These are phyloP conservation scores for Craterocephalus amniculus DNA, from an alignment of 2,797 vertebrate species.

Conservation along the genomic window DNA sequence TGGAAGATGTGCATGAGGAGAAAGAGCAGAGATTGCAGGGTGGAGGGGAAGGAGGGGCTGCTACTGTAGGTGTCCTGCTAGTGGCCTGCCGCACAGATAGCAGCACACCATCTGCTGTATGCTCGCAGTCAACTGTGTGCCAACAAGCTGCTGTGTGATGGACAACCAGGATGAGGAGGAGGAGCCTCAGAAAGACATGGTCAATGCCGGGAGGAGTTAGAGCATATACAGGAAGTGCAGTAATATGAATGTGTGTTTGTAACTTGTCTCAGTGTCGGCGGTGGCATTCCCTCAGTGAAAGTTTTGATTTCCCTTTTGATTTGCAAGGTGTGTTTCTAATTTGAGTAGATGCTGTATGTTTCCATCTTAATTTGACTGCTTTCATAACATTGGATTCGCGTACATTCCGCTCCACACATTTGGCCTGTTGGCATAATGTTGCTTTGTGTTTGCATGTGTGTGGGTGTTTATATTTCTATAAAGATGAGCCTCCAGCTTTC, in stretches of 20 bases:
- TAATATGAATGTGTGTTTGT: slow-evolving; percentile 41
- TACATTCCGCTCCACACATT: slow-evolving; percentile 72
- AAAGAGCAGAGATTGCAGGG: slow-evolving; percentile 44
- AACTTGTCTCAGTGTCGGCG: slow-evolving; percentile 34
- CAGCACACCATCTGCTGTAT: slow-evolving; percentile 81
- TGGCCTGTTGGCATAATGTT: slow-evolving; percentile 62
- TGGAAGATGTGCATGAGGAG: slow-evolving; percentile 49
- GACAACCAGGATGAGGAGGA: slow-evolving; percentile 58
- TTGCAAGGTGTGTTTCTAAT: slow-evolving; percentile 73
- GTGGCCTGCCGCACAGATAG: slow-evolving; percentile 76
- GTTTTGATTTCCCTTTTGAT: slow-evolving; percentile 68
- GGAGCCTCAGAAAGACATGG: slow-evolving; percentile 29
- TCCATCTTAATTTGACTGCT: slow-evolving; percentile 59
- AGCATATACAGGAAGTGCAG: slow-evolving; percentile 16
- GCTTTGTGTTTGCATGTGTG: slow-evolving; percentile 55
- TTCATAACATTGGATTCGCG: slow-evolving; percentile 64
- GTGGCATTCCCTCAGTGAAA: slow-evolving; percentile 35
- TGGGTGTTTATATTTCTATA: slow-evolving; percentile 54
- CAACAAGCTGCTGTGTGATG: slow-evolving; percentile 70
- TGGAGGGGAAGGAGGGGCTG: slow-evolving; percentile 51
- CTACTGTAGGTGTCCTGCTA: slow-evolving; percentile 76
- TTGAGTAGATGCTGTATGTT: slow-evolving; percentile 60
- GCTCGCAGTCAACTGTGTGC: slow-evolving; percentile 69
- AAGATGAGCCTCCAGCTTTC: slow-evolving; percentile 68
- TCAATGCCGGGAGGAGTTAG: slow-evolving; percentile 31